Percentiles rank a stretch among this genome's conserved stretches.
Evolutionary conservation across 2,113 vertebrate species (phyloP).

Genomic region (Megaceryle maxima): DNA sequence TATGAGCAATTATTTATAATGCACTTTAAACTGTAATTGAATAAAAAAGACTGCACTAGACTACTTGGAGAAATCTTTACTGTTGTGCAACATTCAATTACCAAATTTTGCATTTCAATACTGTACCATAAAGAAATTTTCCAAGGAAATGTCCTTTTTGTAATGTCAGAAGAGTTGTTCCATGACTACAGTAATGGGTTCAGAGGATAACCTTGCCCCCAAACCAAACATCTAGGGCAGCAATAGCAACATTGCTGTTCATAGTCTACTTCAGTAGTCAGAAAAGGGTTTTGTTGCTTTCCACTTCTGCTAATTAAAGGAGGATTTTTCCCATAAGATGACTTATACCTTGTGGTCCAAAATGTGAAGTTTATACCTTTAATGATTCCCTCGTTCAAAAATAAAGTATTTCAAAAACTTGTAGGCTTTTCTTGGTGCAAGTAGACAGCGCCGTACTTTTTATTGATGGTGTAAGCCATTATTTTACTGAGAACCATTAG

Average conservation of each 20-base stretch:
- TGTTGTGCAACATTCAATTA: neutral
- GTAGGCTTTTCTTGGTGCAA: conserved; percentile 14
- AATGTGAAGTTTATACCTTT: neutral
- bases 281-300: neutral
- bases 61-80: neutral
- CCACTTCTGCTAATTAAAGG: neutral
- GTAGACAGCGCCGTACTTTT: conserved; percentile 50
- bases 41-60: neutral
- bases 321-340: neutral
- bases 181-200: neutral
- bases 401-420: neutral
- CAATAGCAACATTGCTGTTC: neutral
- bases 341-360: neutral
- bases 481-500: conserved; percentile 75
- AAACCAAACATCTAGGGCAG: neutral
- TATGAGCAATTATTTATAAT: neutral
- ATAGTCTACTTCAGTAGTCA: neutral
- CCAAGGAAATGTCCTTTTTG: neutral
- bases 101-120: neutral
- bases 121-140: neutral
- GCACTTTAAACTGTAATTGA: neutral
- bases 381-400: conserved; percentile 5
- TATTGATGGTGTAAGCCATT: conserved; percentile 70
- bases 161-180: neutral
- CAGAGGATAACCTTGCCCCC: neutral